phyloP scores from a whole-genome alignment of 1,140 invertebrate species.

The Asbolus verrucosus region DNA sequence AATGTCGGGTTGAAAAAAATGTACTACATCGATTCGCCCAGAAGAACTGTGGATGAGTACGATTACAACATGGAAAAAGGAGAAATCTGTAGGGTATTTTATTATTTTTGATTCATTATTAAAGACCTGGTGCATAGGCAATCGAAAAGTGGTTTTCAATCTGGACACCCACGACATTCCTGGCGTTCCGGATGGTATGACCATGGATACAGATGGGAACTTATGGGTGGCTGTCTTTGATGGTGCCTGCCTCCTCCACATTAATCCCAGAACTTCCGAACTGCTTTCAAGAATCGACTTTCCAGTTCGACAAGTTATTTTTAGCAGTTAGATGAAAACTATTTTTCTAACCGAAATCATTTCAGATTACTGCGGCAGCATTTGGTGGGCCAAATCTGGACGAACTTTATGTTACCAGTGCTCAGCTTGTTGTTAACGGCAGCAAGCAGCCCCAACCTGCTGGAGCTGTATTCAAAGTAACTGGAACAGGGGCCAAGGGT shows the following conservation, averaged over 20 bases:
- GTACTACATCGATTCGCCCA: constrained; percentile 81
- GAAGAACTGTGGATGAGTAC: constrained; percentile 74
- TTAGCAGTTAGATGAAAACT: no score
- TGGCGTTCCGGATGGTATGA: constrained; percentile 76
- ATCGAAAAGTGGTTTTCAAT: constrained; percentile 54
- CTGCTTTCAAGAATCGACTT: constrained; percentile 18
- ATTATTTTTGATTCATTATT: background rate
- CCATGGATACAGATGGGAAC: constrained; percentile 73
- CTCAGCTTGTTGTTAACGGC: constrained; percentile 67
- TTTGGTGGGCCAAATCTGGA: constrained; percentile 82
- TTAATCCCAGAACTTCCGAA: constrained; percentile 61
- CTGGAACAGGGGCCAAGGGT: constrained; percentile 73
- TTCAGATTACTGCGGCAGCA: constrained; percentile 61
- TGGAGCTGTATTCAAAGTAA: constrained; percentile 78
- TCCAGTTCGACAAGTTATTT: constrained; percentile 30
- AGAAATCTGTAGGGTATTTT: constrained; percentile 70
- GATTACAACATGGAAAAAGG: constrained; percentile 79
- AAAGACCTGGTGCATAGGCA: constrained; percentile 45
- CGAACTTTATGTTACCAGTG: constrained; percentile 81
- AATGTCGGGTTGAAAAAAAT: constrained; percentile 73
- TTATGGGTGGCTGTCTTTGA: constrained; percentile 73
- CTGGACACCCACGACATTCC: constrained; percentile 55
- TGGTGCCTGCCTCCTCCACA: constrained; percentile 58
- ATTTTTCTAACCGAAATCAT: constrained; percentile 39
- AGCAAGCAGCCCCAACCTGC: constrained; percentile 69